Conservation (phyloP, 2,113 vertebrate species). For the Meleagris gallopavo region DNA sequence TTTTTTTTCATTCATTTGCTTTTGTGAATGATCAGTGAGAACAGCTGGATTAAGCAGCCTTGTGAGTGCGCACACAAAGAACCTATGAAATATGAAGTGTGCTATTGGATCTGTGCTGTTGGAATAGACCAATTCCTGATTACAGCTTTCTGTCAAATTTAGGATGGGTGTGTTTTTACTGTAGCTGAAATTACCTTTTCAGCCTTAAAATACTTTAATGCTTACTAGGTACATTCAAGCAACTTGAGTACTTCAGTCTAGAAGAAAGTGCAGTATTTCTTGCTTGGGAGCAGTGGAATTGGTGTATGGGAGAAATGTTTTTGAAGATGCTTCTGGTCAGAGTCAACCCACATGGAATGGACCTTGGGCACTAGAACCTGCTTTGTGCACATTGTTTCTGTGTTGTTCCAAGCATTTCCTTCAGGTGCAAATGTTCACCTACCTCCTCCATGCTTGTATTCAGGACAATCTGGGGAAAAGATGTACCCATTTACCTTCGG, state of each 20-base stretch:
- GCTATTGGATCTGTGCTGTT: slow-evolving; percentile 7
- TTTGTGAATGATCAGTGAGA: slow-evolving; percentile 55
- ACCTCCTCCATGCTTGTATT: not conserved
- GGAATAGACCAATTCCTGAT: slow-evolving; percentile 11
- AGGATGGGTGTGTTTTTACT: slow-evolving; percentile 11
- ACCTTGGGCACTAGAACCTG: slow-evolving; percentile 6
- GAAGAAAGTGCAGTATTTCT: not conserved
- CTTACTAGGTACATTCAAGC: not conserved
- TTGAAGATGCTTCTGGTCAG: not conserved
- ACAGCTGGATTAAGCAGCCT: slow-evolving; percentile 40
- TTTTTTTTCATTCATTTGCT: slow-evolving; percentile 48
- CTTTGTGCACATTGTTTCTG: not conserved
- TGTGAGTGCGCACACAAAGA: slow-evolving; percentile 33
- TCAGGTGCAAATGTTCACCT: slow-evolving; percentile 5
- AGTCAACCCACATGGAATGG: not conserved
- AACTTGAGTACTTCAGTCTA: not conserved
- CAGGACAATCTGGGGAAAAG: not conserved
- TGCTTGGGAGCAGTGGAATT: not conserved
- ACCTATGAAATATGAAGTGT: not conserved
- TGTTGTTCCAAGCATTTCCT: not conserved
- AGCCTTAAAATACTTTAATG: not conserved
- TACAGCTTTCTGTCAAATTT: slow-evolving; percentile 8
- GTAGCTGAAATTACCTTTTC: slow-evolving; percentile 22
- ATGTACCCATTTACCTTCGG: not conserved
- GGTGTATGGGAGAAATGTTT: not conserved